These are phyloP conservation scores for Adoxophyes honmai DNA, from an alignment of 1,140 invertebrate species.

Conservation along the genomic window DNA sequence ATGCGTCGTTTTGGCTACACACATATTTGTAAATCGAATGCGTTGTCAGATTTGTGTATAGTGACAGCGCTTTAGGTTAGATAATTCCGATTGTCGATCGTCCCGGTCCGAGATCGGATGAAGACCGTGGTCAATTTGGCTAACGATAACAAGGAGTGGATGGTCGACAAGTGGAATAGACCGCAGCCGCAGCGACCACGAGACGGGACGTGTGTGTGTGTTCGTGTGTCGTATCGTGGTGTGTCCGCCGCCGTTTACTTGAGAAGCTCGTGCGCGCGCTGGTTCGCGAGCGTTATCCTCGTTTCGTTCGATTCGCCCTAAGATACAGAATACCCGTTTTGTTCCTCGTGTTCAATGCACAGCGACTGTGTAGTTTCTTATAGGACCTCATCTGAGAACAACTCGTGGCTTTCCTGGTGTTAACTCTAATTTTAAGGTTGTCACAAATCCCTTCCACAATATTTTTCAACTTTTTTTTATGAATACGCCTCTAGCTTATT, in stretches of 20 bases:
- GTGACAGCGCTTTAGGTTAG: neutral
- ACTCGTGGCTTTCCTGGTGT: neutral
- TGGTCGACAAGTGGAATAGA: no score
- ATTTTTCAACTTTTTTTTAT: no score
- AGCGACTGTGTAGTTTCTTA: slow-evolving; percentile 31
- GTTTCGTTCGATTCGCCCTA: slow-evolving; percentile 86
- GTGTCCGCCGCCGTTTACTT: slow-evolving; percentile 80
- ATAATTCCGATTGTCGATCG: no score
- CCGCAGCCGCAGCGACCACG: slow-evolving; percentile 42
- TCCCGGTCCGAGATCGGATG: no score
- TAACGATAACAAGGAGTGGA: no score
- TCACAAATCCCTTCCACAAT: no score
- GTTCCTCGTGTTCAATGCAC: slow-evolving; percentile 42
- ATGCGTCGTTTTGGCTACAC: neutral
- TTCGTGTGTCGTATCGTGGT: slow-evolving; percentile 32
- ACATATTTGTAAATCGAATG: neutral
- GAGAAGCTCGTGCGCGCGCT: slow-evolving; percentile 89
- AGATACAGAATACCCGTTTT: slow-evolving; percentile 58
- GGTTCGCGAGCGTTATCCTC: slow-evolving; percentile 90
- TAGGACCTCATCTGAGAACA: neutral
- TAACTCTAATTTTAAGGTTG: no score
- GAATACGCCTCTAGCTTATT: no score
- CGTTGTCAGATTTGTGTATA: neutral
- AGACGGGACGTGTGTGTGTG: slow-evolving; percentile 47
- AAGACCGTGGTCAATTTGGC: no score